Conservation (phyloP, 2,113 vertebrate genomes). For the Cyphomyrus plagiostoma region DNA sequence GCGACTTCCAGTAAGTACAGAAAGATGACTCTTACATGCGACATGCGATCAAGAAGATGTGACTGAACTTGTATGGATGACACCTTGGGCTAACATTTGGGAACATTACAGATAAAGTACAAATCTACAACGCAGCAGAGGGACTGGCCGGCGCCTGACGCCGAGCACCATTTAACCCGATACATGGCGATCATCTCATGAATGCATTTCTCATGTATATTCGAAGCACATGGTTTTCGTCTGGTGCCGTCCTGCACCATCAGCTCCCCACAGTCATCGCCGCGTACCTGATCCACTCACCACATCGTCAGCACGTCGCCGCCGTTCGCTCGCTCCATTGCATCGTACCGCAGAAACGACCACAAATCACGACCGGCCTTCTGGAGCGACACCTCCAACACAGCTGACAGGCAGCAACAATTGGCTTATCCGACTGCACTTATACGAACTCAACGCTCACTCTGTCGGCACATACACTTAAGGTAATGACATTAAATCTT, state of each 20-base stretch:
- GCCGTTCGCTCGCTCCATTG: background rate
- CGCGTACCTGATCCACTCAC: background rate
- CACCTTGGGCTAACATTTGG: background rate
- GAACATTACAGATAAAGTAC: background rate
- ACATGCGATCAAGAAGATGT: background rate
- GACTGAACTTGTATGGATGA: background rate
- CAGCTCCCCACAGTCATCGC: background rate
- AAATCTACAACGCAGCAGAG: background rate
- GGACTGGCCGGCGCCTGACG: background rate
- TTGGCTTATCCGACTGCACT: constrained; percentile 7
- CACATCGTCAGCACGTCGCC: background rate
- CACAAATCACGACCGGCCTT: background rate
- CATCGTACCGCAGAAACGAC: background rate
- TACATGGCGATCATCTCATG: background rate
- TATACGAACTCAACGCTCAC: background rate
- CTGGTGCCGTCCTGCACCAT: background rate
- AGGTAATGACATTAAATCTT: background rate
- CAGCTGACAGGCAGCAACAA: constrained; percentile 21
- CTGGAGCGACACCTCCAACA: constrained; percentile 5
- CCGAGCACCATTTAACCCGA: background rate
- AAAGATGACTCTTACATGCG: background rate
- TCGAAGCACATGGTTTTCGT: background rate
- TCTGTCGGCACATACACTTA: background rate
- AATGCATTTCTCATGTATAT: background rate
- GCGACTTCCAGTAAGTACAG: background rate